These are phyloP conservation scores for Smutsia gigantea DNA, from an alignment of 2,797 vertebrate genomes.

Conservation along the genomic window DNA sequence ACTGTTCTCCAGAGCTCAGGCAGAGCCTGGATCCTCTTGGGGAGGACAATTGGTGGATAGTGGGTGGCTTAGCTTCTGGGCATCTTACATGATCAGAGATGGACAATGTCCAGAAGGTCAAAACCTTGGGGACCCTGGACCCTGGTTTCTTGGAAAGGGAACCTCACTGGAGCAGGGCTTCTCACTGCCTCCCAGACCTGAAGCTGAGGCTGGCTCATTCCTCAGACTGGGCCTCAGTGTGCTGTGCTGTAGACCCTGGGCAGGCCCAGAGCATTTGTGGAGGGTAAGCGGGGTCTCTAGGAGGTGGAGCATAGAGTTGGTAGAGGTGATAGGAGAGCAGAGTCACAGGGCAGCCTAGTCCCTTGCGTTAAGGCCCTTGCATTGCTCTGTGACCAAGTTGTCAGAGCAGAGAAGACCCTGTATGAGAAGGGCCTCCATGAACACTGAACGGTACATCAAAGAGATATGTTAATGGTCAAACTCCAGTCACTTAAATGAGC, in stretches of 20 bases:
- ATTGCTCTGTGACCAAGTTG: not conserved
- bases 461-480: rapidly evolving
- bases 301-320: rapidly evolving
- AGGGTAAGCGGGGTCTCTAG: not conserved
- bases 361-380: not conserved
- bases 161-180: not conserved
- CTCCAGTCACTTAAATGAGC: not conserved
- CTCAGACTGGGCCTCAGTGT: not conserved
- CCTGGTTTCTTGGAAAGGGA: not conserved
- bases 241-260: not conserved
- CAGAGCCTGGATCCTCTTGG: not conserved
- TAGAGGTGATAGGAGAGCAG: rapidly evolving
- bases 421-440: not conserved
- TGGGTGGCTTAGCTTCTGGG: not conserved
- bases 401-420: not conserved
- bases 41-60: not conserved
- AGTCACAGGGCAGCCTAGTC: not conserved
- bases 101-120: not conserved
- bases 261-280: not conserved
- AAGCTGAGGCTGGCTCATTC: not conserved
- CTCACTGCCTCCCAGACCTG: not conserved
- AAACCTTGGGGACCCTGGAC: not conserved
- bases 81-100: not conserved
- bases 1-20: not conserved
- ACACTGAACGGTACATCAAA: not conserved